These are phyloP conservation scores for Thera britannica DNA, from an alignment of 2,888 invertebrate species.

Conservation along the genomic window DNA sequence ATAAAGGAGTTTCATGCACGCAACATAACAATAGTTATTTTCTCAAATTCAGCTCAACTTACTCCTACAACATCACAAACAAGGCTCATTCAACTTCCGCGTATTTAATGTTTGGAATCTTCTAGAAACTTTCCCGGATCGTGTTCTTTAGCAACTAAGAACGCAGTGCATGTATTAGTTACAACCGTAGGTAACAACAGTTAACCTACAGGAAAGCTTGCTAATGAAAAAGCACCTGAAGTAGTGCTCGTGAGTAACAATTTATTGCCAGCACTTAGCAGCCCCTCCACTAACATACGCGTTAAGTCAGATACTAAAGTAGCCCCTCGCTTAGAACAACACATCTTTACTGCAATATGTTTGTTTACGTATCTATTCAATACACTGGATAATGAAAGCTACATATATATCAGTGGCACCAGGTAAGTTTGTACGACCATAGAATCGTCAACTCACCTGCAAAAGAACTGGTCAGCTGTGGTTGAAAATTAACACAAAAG, in stretches of 20 bases:
- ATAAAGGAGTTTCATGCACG: background rate
- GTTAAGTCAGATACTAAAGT: slow-evolving; percentile 49
- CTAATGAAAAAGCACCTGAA: slow-evolving; percentile 74
- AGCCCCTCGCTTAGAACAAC: slow-evolving; percentile 43
- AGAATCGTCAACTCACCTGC: too few relatives aligned
- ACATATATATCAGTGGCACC: background rate
- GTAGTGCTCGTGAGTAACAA: slow-evolving; percentile 63
- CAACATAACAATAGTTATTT: slow-evolving; percentile 22
- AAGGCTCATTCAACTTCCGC: slow-evolving; percentile 28
- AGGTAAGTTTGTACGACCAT: background rate
- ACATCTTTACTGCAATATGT: slow-evolving; percentile 29
- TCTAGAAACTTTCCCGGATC: slow-evolving; percentile 26
- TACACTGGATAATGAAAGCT: slow-evolving; percentile 16
- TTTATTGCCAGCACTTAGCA: slow-evolving; percentile 77
- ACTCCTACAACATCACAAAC: slow-evolving; percentile 20
- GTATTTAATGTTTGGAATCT: slow-evolving; percentile 33
- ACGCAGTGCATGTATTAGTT: slow-evolving; percentile 24
- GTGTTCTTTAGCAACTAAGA: slow-evolving; percentile 20
- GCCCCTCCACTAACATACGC: slow-evolving; percentile 61
- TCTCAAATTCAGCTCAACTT: slow-evolving; percentile 16
- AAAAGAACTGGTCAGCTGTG: too few relatives aligned
- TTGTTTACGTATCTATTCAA: slow-evolving; percentile 28
- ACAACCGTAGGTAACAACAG: slow-evolving; percentile 35
- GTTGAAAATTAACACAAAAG: too few relatives aligned
- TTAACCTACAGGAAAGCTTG: slow-evolving; percentile 56